Conservation (phyloP, 1,140 invertebrate genomes). For the Ips typographus region DNA sequence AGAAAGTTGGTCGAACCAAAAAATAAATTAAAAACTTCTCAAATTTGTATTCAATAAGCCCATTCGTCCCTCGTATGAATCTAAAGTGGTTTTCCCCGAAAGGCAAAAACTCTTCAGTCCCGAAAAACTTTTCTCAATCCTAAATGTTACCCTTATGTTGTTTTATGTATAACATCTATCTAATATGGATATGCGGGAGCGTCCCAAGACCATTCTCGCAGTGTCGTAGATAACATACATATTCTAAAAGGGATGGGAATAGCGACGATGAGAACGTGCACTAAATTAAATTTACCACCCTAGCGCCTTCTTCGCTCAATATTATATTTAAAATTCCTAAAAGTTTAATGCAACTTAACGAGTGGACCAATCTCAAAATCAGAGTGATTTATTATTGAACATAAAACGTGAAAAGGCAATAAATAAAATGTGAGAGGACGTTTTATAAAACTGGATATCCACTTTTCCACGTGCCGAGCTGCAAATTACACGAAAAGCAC, state of each 20-base stretch:
- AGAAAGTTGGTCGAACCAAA: too few relatives aligned
- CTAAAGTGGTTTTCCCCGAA: neutral
- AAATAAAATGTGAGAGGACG: too few relatives aligned
- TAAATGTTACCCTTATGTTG: constrained; percentile 11
- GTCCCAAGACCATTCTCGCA: constrained; percentile 11
- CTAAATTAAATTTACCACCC: constrained; percentile 22
- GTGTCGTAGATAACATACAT: constrained; percentile 24
- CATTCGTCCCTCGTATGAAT: neutral
- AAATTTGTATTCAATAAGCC: neutral
- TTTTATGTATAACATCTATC: constrained; percentile 23
- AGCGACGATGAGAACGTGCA: constrained; percentile 5
- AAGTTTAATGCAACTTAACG: too few relatives aligned
- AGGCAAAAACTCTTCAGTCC: constrained; percentile 4
- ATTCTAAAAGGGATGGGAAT: constrained; percentile 24
- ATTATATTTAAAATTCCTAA: too few relatives aligned
- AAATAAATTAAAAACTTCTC: too few relatives aligned
- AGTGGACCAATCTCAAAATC: too few relatives aligned
- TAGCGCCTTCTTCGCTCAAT: too few relatives aligned
- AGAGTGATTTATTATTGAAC: too few relatives aligned
- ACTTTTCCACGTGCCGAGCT: too few relatives aligned
- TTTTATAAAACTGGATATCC: too few relatives aligned
- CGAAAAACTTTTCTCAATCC: constrained; percentile 10
- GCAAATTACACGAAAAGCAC: too few relatives aligned
- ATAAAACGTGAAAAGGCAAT: too few relatives aligned
- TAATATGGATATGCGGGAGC: constrained; percentile 17